These are phyloP conservation scores for Hippopotamus amphibius DNA, from an alignment of 2,113 vertebrate species.

Conservation along the genomic window DNA sequence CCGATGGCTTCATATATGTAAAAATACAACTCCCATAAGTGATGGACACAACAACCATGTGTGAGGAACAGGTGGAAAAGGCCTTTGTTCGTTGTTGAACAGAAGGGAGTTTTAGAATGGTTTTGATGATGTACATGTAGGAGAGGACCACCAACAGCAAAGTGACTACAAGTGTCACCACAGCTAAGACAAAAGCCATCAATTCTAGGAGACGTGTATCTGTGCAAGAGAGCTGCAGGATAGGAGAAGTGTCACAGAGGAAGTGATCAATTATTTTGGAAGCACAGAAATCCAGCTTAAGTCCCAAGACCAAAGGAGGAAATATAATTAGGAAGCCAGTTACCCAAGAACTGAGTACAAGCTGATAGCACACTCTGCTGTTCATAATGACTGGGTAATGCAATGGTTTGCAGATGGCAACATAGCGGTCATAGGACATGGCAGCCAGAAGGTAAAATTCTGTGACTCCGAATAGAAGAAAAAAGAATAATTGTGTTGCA, in stretches of 20 bases:
- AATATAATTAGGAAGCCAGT: constrained; percentile 53
- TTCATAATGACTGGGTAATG: constrained; percentile 56
- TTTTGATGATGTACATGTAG: neutral
- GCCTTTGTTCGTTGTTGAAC: neutral
- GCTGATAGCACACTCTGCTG: constrained; percentile 8
- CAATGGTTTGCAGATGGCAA: constrained; percentile 62
- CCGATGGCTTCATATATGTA: neutral
- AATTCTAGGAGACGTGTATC: neutral
- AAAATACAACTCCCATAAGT: neutral
- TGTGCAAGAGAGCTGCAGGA: neutral
- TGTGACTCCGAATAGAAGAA: constrained; percentile 36
- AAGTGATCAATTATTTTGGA: too few relatives aligned
- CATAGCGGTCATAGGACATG: constrained; percentile 60
- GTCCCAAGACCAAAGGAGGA: constrained; percentile 21
- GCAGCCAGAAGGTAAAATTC: constrained; percentile 66
- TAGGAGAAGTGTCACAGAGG: too few relatives aligned
- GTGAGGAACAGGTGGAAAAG: neutral
- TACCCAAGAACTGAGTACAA: constrained; percentile 52
- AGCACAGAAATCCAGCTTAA: neutral
- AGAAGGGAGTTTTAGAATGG: neutral
- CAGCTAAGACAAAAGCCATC: neutral
- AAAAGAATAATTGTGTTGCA: constrained; percentile 62
- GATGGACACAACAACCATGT: neutral
- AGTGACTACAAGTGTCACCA: neutral
- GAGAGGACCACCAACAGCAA: neutral